Evolutionary conservation across 2,797 vertebrate species (phyloP), one percentile per base, ranked within the genome.

Genomic region (Euphonia xanthogaster): DNA sequence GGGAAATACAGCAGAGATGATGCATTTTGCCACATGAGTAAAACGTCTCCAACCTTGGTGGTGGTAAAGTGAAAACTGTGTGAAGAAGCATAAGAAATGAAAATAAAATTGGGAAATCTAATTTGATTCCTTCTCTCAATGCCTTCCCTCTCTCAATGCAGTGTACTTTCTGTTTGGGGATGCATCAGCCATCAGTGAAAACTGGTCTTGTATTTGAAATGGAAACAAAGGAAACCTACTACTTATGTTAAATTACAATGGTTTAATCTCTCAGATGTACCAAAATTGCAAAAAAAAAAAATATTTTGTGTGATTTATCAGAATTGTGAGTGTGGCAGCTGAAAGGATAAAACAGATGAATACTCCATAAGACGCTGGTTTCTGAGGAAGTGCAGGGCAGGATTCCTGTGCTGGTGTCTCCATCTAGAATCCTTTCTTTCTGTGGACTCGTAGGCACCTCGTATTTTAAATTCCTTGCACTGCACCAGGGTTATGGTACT

Each of bases 401-500:
- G 87, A 80, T 91, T 82, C 50, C 84, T 91, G 54, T 9, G 60
- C 14, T 60, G 63, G 79, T 81, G 61, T 60, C 94, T 96, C 95
- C 90, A 67, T 88, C 85, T 80, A 86, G 40, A 84, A 92, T 42
- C 35, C 68, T 90, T 94, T 62, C 78, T 92, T 83, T 71, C 85
- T 7, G 39, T 57, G 55, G 83, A 63, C 67, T 73, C 19, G 0
- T 23, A 92, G 68, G 62, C 50, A 88, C 85, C 89, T n/a, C 48
- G 90, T 94, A 35, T 48, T 96, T 97, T 96, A 96, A 96, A 97
- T 98, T 97, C 95, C 93, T 88, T 12, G 50, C 89, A 96, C 88
- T 90, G 65, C 81, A 63, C 42, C 88, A 93, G 96, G 97, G 98
- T 97, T 97, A 97, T 55, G 93, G 96, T 97, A 95, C 96, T 98